A percentile compares a stretch with the other conserved stretches of the same genome.
These are phyloP conservation scores for Serilophus lunatus DNA, from an alignment of 2,113 vertebrate genomes.

Conservation along the genomic window DNA sequence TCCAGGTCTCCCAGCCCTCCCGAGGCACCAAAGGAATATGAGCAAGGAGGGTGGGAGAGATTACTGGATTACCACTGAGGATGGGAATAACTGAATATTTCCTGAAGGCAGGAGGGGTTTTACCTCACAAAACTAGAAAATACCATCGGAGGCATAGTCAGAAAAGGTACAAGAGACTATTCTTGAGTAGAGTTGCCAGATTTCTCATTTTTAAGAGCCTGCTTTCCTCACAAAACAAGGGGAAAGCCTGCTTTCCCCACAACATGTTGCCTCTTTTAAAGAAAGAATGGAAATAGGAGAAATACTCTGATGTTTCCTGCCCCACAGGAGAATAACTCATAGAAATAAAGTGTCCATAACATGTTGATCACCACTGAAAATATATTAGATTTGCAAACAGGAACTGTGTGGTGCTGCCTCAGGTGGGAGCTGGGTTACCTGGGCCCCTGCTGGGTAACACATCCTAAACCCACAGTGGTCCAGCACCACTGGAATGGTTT, in stretches of 20 bases:
- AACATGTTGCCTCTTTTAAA: not conserved
- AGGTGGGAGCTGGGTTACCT: not conserved
- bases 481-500: not conserved
- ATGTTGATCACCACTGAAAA: not conserved
- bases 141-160: not conserved
- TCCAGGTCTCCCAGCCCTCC: not conserved
- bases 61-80: not conserved
- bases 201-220: not conserved
- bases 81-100: not conserved
- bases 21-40: not conserved
- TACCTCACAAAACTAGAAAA: not conserved
- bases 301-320: not conserved
- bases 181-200: not conserved
- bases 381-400: not conserved
- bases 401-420: rapidly evolving
- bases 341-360: not conserved
- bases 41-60: not conserved
- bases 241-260: not conserved
- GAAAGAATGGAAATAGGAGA: not conserved
- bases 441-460: not conserved
- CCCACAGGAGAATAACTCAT: not conserved
- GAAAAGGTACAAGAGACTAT: rapidly evolving
- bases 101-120: not conserved
- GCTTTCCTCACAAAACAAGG: not conserved
- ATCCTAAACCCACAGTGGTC: not conserved